A percentile compares a stretch with the other conserved stretches of the same genome.
phyloP scores from a whole-genome alignment of 2,797 vertebrate species.

The Cephalopachus bancanus region DNA sequence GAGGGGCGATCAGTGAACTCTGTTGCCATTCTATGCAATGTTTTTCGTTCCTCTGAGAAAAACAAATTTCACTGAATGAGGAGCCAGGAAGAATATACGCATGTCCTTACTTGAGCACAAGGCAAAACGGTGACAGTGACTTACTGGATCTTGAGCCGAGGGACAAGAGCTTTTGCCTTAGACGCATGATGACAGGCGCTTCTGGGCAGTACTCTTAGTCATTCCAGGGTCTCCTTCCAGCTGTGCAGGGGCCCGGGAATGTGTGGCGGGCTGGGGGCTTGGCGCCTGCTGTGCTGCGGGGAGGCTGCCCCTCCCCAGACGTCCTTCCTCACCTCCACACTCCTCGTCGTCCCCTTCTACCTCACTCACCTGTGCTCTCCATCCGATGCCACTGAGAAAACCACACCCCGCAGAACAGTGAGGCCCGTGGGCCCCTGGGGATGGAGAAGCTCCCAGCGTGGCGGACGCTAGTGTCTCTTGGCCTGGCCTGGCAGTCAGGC shows the following conservation, averaged over 20 bases:
- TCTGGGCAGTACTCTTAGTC: background rate
- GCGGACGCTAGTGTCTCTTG: background rate
- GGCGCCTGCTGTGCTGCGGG: background rate
- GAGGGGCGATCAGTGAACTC: background rate
- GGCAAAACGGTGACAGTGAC: conserved; percentile 29
- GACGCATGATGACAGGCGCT: background rate
- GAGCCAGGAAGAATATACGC: background rate
- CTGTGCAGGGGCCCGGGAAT: background rate
- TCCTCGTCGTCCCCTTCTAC: conserved; percentile 66
- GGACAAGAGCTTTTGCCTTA: conserved; percentile 52
- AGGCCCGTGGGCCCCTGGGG: background rate
- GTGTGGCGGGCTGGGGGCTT: background rate
- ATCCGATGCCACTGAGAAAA: background rate
- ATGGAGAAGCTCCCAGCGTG: background rate
- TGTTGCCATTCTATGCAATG: conserved; percentile 80
- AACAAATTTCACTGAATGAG: conserved; percentile 40
- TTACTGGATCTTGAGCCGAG: background rate
- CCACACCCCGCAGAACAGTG: rapidly evolving
- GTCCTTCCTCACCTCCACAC: background rate
- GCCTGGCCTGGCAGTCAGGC: background rate
- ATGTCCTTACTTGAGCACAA: background rate
- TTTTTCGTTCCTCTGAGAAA: conserved; percentile 62
- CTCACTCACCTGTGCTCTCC: conserved; percentile 52
- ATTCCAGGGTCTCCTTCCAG: conserved; percentile 27
- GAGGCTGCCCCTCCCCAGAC: background rate